These are phyloP conservation scores for Poeciliopsis gracilis DNA, from an alignment of 2,797 vertebrate genomes.

Conservation along the genomic window DNA sequence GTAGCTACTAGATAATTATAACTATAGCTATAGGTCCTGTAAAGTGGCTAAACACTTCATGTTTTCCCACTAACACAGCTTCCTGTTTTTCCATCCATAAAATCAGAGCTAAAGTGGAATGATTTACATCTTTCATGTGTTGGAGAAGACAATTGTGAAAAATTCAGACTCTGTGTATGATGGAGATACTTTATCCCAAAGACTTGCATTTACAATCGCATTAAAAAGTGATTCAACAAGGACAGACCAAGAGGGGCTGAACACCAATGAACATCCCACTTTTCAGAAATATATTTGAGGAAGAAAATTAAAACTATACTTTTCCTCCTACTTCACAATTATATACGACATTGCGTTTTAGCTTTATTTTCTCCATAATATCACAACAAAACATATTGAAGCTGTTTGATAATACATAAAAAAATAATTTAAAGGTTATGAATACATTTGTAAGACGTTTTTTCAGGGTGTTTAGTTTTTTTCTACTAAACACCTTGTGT, in stretches of 20 bases:
- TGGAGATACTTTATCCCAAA: neutral
- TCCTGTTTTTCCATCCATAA: neutral
- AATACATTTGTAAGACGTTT: neutral
- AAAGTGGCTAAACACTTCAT: neutral
- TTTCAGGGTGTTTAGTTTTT: neutral
- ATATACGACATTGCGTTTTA: neutral
- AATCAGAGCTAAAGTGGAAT: neutral
- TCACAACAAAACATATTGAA: neutral
- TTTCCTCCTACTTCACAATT: neutral
- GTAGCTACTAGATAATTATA: neutral
- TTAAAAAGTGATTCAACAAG: neutral
- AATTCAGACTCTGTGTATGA: neutral
- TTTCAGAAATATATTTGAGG: neutral
- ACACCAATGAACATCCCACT: neutral
- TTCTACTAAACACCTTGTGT: neutral
- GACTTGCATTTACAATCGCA: neutral
- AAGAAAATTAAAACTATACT: neutral
- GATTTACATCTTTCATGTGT: neutral
- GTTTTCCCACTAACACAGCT: neutral
- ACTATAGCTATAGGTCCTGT: neutral
- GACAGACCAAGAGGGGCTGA: neutral
- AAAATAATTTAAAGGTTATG: neutral
- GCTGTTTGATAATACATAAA: neutral
- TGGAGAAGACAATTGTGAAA: neutral
- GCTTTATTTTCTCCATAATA: neutral